Evolutionary conservation across 2,888 invertebrate genomes (phyloP).

Genomic region (Bembecia ichneumoniformis): DNA sequence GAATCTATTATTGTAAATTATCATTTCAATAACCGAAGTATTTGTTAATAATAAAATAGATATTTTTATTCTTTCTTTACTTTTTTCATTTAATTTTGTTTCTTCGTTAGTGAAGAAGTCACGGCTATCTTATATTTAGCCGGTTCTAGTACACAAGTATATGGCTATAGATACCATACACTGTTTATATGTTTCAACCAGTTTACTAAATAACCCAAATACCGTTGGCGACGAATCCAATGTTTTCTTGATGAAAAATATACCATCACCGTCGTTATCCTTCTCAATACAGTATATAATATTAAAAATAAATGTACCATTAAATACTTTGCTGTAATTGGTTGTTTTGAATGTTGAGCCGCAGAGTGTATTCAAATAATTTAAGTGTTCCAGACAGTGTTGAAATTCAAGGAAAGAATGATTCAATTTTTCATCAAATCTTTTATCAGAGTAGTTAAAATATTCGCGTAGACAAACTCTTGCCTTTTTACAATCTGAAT

Average conservation of each 20-base stretch:
- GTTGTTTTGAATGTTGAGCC: slow-evolving; percentile 19
- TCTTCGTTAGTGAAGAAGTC: too few species aligned
- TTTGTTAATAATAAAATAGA: too few species aligned
- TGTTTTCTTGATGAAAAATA: slow-evolving; percentile 3
- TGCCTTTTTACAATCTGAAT: slow-evolving; percentile 14
- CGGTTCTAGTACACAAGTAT: too few species aligned
- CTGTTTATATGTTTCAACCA: slow-evolving; percentile 4
- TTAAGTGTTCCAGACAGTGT: slow-evolving; percentile 24
- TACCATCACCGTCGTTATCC: neutral
- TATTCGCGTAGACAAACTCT: slow-evolving; percentile 10
- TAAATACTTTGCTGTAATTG: slow-evolving; percentile 20
- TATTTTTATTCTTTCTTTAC: too few species aligned
- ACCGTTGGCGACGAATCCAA: slow-evolving; percentile 6
- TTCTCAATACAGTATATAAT: slow-evolving; percentile 10
- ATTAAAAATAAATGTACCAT: slow-evolving; percentile 27
- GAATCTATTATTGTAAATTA: too few species aligned
- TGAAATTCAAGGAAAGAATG: slow-evolving; percentile 24
- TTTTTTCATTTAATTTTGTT: too few species aligned
- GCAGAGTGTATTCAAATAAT: slow-evolving; percentile 29
- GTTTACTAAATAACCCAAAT: slow-evolving; percentile 2
- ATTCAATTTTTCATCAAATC: slow-evolving; percentile 13
- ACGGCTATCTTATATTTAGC: too few species aligned
- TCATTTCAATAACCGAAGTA: too few species aligned
- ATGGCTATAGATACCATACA: too few species aligned
- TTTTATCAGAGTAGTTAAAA: slow-evolving; percentile 8